These are phyloP conservation scores for Epiblema foenella DNA, from an alignment of 2,888 invertebrate species.

Conservation along the genomic window DNA sequence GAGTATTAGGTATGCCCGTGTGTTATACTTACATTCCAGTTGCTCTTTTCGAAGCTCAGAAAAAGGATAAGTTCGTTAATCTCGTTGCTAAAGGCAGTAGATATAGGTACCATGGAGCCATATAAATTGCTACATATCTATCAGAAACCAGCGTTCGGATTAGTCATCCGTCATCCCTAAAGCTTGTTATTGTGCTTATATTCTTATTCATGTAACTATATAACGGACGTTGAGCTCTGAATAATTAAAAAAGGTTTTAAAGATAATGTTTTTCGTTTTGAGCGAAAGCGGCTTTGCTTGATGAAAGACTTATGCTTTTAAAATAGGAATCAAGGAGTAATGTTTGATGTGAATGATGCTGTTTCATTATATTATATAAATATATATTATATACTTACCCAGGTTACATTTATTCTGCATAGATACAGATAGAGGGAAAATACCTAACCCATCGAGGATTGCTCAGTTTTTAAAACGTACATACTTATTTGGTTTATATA, in stretches of 20 bases:
- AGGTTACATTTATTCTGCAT: no score
- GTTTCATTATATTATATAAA: no score
- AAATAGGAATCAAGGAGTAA: neutral
- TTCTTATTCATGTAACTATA: conserved; percentile 11
- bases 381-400: no score
- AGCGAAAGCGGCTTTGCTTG: conserved; percentile 26
- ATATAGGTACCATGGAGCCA: conserved; percentile 8
- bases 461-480: no score
- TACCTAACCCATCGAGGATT: no score
- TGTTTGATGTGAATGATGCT: neutral
- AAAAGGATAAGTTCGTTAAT: conserved; percentile 36
- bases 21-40: conserved; percentile 21
- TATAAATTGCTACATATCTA: conserved; percentile 36
- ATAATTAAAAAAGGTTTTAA: conserved; percentile 43
- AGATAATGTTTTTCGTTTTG: conserved; percentile 35
- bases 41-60: conserved; percentile 20
- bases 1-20: neutral
- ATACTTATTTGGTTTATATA: neutral
- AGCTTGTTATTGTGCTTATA: conserved; percentile 7
- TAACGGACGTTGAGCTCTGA: conserved; percentile 32
- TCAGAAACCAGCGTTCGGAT: conserved; percentile 12
- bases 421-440: no score
- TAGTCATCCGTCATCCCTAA: neutral
- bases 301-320: conserved; percentile 25
- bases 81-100: conserved; percentile 16